These are phyloP conservation scores for Cyclophora albipunctata DNA, from an alignment of 2,888 invertebrate genomes.

Conservation along the genomic window DNA sequence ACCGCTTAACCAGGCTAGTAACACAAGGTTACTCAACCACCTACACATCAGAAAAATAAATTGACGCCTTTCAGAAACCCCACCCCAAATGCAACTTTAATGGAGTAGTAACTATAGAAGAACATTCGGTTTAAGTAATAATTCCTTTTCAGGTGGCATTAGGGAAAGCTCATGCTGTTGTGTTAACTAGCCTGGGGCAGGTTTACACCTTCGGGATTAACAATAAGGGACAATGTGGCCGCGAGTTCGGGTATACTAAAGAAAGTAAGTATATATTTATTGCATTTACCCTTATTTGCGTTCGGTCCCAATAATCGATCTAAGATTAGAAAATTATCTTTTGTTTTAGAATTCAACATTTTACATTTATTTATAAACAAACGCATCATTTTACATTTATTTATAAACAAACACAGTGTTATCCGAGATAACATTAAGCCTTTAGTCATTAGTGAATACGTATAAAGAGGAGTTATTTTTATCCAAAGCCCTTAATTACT, in stretches of 20 bases:
- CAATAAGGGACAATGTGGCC: constrained; percentile 97
- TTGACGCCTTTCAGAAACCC: too few species aligned
- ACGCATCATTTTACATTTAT: not conserved
- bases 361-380: not conserved
- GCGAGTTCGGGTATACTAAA: constrained; percentile 81
- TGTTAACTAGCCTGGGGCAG: constrained; percentile 89
- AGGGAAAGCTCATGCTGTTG: constrained; percentile 97
- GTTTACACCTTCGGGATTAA: constrained; percentile 97
- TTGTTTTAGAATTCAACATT: not conserved
- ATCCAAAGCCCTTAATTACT: too few species aligned
- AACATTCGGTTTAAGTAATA: constrained; percentile 15
- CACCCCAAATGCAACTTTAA: too few species aligned
- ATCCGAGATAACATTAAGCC: too few species aligned
- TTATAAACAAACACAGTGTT: too few species aligned
- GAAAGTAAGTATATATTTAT: constrained; percentile 61
- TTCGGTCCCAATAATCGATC: not conserved
- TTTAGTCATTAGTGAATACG: too few species aligned
- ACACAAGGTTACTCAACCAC: too few species aligned
- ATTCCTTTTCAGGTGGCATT: constrained; percentile 87
- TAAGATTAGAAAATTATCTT: not conserved
- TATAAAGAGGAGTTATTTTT: too few species aligned
- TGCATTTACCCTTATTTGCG: too few species aligned
- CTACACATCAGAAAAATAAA: too few species aligned
- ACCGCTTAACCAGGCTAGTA: too few species aligned
- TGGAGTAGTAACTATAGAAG: too few species aligned